Evolutionary conservation across 2,888 invertebrate species (phyloP).

Genomic region (Hydraecia micacea): DNA sequence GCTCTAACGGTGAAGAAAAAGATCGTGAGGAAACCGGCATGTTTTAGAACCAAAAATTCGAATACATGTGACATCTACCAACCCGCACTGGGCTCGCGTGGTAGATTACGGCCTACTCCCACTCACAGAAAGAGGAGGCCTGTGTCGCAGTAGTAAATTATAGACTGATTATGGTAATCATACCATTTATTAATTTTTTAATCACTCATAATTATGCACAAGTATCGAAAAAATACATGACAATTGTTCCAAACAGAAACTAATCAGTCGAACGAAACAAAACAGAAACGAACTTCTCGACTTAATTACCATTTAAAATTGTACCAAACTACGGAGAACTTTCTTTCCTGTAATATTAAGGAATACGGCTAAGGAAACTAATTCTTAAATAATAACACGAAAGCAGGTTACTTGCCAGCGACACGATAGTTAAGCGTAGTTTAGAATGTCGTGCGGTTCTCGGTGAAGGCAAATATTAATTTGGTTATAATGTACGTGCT

Average conservation of each 20-base stretch:
- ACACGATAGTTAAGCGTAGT: conserved; percentile 60
- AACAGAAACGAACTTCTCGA: conserved; percentile 28
- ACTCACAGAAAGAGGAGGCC: no score
- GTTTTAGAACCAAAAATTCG: neutral
- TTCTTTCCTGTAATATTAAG: conserved; percentile 45
- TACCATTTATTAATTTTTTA: neutral
- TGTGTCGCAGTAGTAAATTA: neutral
- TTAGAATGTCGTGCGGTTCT: conserved; percentile 59
- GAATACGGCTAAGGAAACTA: conserved; percentile 41
- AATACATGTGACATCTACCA: neutral
- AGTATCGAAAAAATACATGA: neutral
- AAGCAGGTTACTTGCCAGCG: conserved; percentile 57
- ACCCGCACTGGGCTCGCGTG: neutral
- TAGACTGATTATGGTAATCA: neutral
- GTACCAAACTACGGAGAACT: conserved; percentile 35
- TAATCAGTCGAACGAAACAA: conserved; percentile 25
- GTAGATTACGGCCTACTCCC: neutral
- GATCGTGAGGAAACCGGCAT: neutral
- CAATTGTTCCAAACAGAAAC: conserved; percentile 23
- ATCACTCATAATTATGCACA: neutral
- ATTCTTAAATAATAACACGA: conserved; percentile 65
- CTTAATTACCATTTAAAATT: conserved; percentile 65
- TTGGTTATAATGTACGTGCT: conserved; percentile 34
- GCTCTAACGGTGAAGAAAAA: neutral
- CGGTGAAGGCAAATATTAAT: conserved; percentile 56